These are phyloP conservation scores for Synchiropus splendidus DNA, from an alignment of 2,113 vertebrate species.

Conservation along the genomic window DNA sequence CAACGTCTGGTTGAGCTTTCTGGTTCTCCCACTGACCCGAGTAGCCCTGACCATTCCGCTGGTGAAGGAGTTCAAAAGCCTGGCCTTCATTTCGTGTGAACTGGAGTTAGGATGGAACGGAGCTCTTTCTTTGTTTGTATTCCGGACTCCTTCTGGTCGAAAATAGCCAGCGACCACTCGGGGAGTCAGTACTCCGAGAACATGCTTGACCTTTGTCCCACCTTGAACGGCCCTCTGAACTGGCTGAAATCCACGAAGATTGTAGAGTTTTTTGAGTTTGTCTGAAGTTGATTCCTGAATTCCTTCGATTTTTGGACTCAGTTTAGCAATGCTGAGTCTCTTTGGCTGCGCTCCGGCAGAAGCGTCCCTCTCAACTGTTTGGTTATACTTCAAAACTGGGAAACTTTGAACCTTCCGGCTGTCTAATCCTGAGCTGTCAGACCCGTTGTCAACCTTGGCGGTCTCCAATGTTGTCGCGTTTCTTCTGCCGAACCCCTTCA, in stretches of 20 bases:
- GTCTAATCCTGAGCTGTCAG: no score
- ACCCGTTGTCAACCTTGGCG: no score
- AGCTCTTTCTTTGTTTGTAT: no score
- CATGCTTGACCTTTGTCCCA: no score
- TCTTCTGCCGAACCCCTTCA: conserved; percentile 6
- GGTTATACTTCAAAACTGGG: conserved; percentile 4
- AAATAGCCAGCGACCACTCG: background rate
- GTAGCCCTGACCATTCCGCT: conserved; percentile 27
- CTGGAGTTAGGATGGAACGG: no score
- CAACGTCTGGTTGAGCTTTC: background rate
- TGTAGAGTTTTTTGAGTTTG: background rate
- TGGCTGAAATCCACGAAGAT: conserved; percentile 1
- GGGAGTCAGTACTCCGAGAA: no score
- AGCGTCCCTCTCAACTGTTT: background rate
- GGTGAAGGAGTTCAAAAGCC: conserved; percentile 2
- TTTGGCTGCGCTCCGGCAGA: background rate
- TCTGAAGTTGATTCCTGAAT: background rate
- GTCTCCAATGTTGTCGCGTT: no score
- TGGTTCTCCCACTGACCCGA: conserved; percentile 9
- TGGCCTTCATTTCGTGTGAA: background rate
- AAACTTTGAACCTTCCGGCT: background rate
- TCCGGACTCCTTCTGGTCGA: background rate
- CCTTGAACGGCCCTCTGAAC: background rate
- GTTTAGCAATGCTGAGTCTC: background rate
- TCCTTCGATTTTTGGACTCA: no score